Conservation (phyloP, 2,888 invertebrate genomes). For the Nysson spinosus region DNA sequence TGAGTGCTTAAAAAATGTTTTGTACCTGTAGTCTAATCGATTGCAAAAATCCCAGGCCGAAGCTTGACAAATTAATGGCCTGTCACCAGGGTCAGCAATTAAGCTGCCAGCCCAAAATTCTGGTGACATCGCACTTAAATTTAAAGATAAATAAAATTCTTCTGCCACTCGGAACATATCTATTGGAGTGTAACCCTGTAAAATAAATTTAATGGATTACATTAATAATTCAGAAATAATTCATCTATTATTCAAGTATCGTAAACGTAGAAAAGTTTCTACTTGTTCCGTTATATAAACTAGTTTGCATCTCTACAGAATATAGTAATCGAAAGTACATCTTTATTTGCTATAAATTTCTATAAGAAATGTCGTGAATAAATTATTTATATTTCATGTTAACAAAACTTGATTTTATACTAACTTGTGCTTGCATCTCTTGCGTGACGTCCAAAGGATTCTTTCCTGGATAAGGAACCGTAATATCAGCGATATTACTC, state of each 20-base stretch:
- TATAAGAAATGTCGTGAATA: too few relatives aligned
- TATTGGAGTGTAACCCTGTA: slow-evolving; percentile 88
- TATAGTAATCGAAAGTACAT: too few relatives aligned
- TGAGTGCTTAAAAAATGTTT: too few relatives aligned
- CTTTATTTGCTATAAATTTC: too few relatives aligned
- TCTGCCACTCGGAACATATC: slow-evolving; percentile 93
- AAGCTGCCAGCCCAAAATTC: slow-evolving; percentile 94
- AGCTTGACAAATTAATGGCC: slow-evolving; percentile 90
- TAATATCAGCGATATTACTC: slow-evolving; percentile 88
- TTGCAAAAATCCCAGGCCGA: slow-evolving; percentile 98
- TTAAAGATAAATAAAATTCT: slow-evolving; percentile 93
- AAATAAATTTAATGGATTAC: neutral
- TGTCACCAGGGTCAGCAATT: slow-evolving; percentile 87
- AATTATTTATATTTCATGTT: neutral
- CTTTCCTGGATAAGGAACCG: slow-evolving; percentile 92
- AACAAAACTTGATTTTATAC: slow-evolving; percentile 2
- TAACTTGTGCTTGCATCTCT: slow-evolving; percentile 87
- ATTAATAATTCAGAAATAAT: neutral
- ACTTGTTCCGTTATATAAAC: too few relatives aligned
- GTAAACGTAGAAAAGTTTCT: too few relatives aligned
- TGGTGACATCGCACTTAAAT: slow-evolving; percentile 90
- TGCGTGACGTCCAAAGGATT: slow-evolving; percentile 89
- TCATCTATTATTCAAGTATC: too few relatives aligned
- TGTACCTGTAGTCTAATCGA: slow-evolving; percentile 88
- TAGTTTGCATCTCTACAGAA: too few relatives aligned